phyloP scores from a whole-genome alignment of 2,888 invertebrate genomes.

The Ophion ellenae region DNA sequence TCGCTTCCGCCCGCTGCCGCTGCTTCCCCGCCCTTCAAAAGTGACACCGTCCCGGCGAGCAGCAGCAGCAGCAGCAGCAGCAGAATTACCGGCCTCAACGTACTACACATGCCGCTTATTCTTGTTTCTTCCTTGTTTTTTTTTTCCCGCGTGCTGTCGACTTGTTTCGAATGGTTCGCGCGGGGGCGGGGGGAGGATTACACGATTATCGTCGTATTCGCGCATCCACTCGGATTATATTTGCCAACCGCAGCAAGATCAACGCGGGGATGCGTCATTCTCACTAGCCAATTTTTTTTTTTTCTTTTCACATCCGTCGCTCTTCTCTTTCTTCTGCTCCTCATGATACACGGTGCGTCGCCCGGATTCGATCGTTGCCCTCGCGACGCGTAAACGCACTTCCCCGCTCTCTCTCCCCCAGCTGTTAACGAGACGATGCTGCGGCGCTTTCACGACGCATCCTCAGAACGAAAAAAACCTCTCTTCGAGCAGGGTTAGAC shows the following conservation, averaged over 20 bases:
- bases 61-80: slow-evolving; percentile 60
- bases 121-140: neutral
- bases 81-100: slow-evolving; percentile 17
- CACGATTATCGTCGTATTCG: no score
- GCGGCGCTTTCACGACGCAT: no score
- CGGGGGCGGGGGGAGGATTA: no score
- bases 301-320: slow-evolving; percentile 57
- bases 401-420: no score
- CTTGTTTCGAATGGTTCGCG: no score
- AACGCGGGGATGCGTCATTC: no score
- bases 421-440: no score
- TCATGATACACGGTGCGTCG: slow-evolving; percentile 13
- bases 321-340: slow-evolving; percentile 41
- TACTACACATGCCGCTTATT: slow-evolving; percentile 64
- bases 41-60: slow-evolving; percentile 49
- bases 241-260: no score
- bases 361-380: slow-evolving; percentile 19
- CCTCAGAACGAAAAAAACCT: no score
- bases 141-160: neutral
- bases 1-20: neutral
- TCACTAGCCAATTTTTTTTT: slow-evolving; percentile 11
- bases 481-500: no score
- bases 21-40: slow-evolving; percentile 33
- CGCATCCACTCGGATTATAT: no score
- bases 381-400: no score